phyloP scores from a whole-genome alignment of 2,888 invertebrate species.

The Euspilapteryx auroguttella region DNA sequence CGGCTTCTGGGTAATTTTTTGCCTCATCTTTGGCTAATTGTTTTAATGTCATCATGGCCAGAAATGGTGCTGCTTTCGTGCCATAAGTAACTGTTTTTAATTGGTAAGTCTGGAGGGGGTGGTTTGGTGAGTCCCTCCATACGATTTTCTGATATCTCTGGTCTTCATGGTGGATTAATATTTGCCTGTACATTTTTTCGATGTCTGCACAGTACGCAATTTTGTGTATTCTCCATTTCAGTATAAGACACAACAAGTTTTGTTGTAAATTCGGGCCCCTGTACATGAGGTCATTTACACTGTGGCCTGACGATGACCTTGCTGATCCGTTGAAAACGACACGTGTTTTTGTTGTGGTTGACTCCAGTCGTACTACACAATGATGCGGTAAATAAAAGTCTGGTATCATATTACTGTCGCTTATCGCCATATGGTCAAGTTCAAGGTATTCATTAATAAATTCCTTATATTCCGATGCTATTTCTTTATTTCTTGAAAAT shows the following conservation, averaged over 20 bases:
- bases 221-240: constrained; percentile 7
- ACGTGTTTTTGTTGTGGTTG: constrained; percentile 7
- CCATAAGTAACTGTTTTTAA: constrained; percentile 2
- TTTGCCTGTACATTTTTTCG: constrained; percentile 8
- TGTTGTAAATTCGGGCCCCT: constrained; percentile 8
- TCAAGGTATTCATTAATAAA: constrained; percentile 2
- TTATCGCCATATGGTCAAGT: neutral
- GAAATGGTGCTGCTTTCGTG: constrained; percentile 5
- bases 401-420: too few relatives aligned
- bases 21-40: constrained; percentile 7
- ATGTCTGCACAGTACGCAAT: constrained; percentile 7
- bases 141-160: constrained; percentile 3
- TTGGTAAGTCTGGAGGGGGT: constrained; percentile 1
- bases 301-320: constrained; percentile 7
- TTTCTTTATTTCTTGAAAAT: constrained; percentile 3
- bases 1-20: constrained; percentile 3
- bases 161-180: constrained; percentile 5
- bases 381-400: constrained; percentile 7
- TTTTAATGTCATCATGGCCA: constrained; percentile 8
- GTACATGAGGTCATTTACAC: constrained; percentile 9
- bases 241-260: constrained; percentile 7
- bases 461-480: neutral
- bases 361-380: constrained; percentile 4
- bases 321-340: constrained; percentile 9
- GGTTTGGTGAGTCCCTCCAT: constrained; percentile 1